These are phyloP conservation scores for Argynnis bischoffii DNA, from an alignment of 2,888 invertebrate genomes.

Conservation along the genomic window DNA sequence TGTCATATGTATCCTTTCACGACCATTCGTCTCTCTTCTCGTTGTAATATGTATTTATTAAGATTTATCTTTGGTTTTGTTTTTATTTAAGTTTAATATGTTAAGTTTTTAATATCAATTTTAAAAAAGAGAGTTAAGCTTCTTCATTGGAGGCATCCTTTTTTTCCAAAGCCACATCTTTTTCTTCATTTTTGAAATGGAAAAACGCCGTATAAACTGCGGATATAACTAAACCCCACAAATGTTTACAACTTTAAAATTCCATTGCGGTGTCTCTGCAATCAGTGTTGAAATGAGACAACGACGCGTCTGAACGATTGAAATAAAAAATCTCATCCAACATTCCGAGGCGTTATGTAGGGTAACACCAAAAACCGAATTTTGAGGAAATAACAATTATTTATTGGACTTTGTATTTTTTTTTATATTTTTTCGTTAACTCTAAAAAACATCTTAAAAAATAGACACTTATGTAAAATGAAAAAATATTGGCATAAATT, in stretches of 20 bases:
- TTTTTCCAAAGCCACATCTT: too few relatives aligned
- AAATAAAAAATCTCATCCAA: conserved; percentile 42
- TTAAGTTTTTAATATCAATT: too few relatives aligned
- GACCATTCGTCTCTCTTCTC: too few relatives aligned
- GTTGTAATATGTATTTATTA: too few relatives aligned
- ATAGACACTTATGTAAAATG: too few relatives aligned
- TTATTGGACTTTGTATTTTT: background rate
- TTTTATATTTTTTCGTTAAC: too few relatives aligned
- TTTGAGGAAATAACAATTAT: background rate
- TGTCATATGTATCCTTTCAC: background rate
- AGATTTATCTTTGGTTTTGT: too few relatives aligned
- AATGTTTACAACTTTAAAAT: conserved; percentile 30
- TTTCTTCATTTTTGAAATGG: background rate
- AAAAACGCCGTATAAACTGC: background rate
- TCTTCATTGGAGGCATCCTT: too few relatives aligned
- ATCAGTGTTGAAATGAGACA: conserved; percentile 25
- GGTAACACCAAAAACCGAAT: background rate
- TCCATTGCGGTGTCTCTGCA: conserved; percentile 17
- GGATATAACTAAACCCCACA: conserved; percentile 2
- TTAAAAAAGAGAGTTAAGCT: too few relatives aligned
- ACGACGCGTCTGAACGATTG: conserved; percentile 31
- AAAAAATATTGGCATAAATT: too few relatives aligned
- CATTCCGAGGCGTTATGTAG: conserved; percentile 40
- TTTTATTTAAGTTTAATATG: too few relatives aligned
- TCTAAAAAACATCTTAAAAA: too few relatives aligned